These are phyloP conservation scores for Formica aserva DNA, from an alignment of 2,888 invertebrate species.

Conservation along the genomic window DNA sequence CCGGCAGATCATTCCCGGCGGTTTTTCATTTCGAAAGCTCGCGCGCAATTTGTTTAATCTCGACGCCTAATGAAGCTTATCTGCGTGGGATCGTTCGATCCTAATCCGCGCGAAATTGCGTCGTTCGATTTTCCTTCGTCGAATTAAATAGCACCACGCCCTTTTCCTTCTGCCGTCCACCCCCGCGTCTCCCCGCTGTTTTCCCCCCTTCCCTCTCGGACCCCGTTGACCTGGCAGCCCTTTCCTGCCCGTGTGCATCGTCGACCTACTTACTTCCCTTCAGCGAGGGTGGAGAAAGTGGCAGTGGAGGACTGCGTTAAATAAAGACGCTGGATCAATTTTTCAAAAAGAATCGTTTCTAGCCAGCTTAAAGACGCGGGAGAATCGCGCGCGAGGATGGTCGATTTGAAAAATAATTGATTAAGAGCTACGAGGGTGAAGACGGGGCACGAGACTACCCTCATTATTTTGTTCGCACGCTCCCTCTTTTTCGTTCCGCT, in stretches of 20 bases:
- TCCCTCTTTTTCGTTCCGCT: not conserved
- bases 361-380: not conserved
- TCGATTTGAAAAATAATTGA: conserved; percentile 66
- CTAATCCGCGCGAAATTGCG: conserved; percentile 68
- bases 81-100: conserved; percentile 62
- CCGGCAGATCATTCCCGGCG: conserved; percentile 47
- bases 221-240: not conserved
- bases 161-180: conserved; percentile 48
- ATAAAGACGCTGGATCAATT: conserved; percentile 66
- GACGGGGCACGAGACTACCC: conserved; percentile 41
- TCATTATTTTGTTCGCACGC: conserved; percentile 54
- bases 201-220: not conserved
- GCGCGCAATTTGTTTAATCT: conserved; percentile 69
- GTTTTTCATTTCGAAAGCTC: conserved; percentile 67
- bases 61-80: conserved; percentile 67
- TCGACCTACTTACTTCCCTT: conserved; percentile 58
- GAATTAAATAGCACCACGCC: conserved; percentile 59
- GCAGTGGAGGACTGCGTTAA: conserved; percentile 16
- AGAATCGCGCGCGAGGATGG: conserved; percentile 20
- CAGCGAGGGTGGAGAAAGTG: conserved; percentile 27
- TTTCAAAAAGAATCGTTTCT: conserved; percentile 67
- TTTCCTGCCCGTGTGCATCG: conserved; percentile 39
- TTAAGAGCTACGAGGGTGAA: conserved; percentile 59
- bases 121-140: conserved; percentile 60
- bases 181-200: conserved; percentile 6